Percentiles rank a stretch among this genome's conserved stretches.
Evolutionary conservation across 2,113 vertebrate species (phyloP).

Genomic region (Silurus meridionalis): DNA sequence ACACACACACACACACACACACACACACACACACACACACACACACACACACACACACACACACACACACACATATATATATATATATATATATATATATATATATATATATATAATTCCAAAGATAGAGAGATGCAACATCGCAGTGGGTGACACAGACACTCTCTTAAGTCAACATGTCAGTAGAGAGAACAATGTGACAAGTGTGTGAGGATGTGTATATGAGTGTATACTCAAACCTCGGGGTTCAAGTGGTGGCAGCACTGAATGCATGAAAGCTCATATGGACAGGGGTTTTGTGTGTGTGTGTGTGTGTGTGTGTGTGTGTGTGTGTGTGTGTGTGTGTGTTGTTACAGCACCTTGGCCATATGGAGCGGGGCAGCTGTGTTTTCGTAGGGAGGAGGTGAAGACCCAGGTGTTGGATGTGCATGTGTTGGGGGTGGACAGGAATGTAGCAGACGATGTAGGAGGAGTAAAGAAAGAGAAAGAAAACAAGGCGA

Average conservation of each 20-base stretch:
- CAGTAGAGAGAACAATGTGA: slow-evolving; percentile 27
- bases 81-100: slow-evolving; percentile 37
- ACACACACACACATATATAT: background rate
- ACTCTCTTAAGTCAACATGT: slow-evolving; percentile 38
- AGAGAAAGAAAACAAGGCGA: slow-evolving; percentile 9
- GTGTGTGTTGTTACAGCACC: slow-evolving; percentile 31
- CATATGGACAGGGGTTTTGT: slow-evolving; percentile 30
- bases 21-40: no score
- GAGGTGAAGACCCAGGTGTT: slow-evolving; percentile 51
- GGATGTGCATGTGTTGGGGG: slow-evolving; percentile 14
- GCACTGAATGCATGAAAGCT: slow-evolving; percentile 32
- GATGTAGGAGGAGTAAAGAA: slow-evolving; percentile 16
- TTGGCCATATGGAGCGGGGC: slow-evolving; percentile 52
- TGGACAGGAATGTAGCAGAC: slow-evolving; percentile 19
- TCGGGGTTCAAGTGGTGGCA: slow-evolving; percentile 38
- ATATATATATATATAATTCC: slow-evolving; percentile 28
- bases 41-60: no score
- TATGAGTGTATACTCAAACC: slow-evolving; percentile 32
- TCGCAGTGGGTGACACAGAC: slow-evolving; percentile 20
- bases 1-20: no score
- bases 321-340: background rate
- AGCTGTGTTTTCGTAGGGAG: slow-evolving; percentile 46
- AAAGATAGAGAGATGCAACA: slow-evolving; percentile 38
- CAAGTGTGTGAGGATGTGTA: slow-evolving; percentile 21
- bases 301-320: slow-evolving; percentile 9